A percentile compares a stretch with the other conserved stretches of the same genome.
Conservation (phyloP, 2,113 vertebrate species). For the Tyrannus savana region DNA sequence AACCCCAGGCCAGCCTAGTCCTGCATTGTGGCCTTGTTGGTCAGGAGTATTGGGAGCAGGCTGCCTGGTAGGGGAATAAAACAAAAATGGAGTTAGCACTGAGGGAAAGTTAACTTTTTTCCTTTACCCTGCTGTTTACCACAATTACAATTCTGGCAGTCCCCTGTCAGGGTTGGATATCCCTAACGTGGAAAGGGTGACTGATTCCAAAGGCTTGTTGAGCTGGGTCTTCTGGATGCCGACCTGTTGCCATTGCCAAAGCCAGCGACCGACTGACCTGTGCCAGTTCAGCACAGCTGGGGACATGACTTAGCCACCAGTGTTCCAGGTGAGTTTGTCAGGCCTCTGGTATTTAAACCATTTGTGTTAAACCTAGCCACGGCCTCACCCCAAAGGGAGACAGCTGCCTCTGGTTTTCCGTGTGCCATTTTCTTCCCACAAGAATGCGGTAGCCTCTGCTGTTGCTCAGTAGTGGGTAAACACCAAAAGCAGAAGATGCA, state of each 20-base stretch:
- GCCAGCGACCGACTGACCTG: fast-evolving
- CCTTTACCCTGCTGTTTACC: not conserved
- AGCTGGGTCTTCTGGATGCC: not conserved
- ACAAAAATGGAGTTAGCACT: not conserved
- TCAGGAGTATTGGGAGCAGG: constrained; percentile 10
- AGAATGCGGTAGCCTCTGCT: not conserved
- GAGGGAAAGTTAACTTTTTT: not conserved
- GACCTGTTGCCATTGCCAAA: not conserved
- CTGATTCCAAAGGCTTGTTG: not conserved
- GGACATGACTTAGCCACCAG: fast-evolving
- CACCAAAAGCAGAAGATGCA: not conserved
- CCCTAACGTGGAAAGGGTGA: fast-evolving
- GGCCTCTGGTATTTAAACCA: not conserved
- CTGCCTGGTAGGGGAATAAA: constrained; percentile 8
- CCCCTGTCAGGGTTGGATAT: not conserved
- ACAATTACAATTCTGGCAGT: not conserved
- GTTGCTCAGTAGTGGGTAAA: not conserved
- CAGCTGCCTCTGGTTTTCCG: not conserved
- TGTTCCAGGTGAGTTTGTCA: not conserved
- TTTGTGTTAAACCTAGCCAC: not conserved
- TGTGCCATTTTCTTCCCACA: not conserved
- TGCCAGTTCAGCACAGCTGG: not conserved
- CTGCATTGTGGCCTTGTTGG: not conserved
- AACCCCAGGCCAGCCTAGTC: constrained; percentile 33
- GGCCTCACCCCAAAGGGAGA: not conserved